Evolutionary conservation across 2,113 vertebrate genomes (phyloP).

Genomic region (Scomber colias): DNA sequence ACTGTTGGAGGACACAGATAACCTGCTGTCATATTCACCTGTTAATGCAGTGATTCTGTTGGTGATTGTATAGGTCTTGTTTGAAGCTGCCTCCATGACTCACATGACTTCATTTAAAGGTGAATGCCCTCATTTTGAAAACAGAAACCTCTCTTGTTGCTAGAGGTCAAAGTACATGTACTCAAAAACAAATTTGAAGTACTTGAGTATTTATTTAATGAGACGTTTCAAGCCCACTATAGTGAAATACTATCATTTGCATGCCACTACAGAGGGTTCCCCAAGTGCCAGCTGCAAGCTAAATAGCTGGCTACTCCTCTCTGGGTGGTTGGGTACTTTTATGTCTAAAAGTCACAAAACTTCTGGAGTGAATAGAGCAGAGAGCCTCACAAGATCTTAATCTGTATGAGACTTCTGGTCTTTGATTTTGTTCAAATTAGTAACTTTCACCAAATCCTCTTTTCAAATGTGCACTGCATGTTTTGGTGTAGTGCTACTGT

Average conservation of each 20-base stretch:
- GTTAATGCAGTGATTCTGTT: not conserved
- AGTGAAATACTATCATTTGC: not conserved
- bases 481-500: too few relatives aligned
- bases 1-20: slow-evolving; percentile 13
- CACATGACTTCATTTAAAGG: not conserved
- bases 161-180: not conserved
- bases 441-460: not conserved
- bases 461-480: too few relatives aligned
- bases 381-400: not conserved
- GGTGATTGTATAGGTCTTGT: not conserved
- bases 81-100: not conserved
- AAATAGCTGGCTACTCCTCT: not conserved
- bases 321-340: not conserved
- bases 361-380: not conserved
- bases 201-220: not conserved
- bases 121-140: not conserved
- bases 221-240: not conserved
- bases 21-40: not conserved
- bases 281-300: slow-evolving; percentile 6
- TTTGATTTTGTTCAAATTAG: not conserved
- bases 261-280: slow-evolving; percentile 21
- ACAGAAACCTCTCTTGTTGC: not conserved
- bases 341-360: not conserved
- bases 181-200: not conserved
- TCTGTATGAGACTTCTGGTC: too few relatives aligned